Conservation (phyloP, 1,140 invertebrate genomes). For the Bombus breviceps region DNA sequence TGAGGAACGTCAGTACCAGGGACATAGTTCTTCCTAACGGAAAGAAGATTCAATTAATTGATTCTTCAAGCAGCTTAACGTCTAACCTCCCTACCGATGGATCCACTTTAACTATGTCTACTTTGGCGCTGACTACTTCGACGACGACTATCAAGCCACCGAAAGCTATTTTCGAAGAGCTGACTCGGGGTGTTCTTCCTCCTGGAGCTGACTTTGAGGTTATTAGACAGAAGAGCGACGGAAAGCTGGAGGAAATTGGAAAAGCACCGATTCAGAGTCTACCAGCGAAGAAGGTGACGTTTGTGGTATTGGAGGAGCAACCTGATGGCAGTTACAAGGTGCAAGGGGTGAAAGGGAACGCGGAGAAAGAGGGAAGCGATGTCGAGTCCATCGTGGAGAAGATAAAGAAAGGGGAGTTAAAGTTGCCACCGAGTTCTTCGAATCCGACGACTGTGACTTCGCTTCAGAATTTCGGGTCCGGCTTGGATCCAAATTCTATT, state of each 20-base stretch:
- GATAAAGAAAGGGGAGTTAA: conserved; percentile 91
- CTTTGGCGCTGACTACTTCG: conserved; percentile 67
- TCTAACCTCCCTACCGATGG: conserved; percentile 63
- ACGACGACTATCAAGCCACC: conserved; percentile 83
- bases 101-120: conserved; percentile 53
- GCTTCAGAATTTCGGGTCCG: conserved; percentile 40
- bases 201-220: conserved; percentile 90
- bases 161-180: conserved; percentile 86
- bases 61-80: conserved; percentile 71
- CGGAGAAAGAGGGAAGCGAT: conserved; percentile 87
- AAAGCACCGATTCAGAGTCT: conserved; percentile 84
- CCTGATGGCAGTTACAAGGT: conserved; percentile 92
- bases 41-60: conserved; percentile 88
- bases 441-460: conserved; percentile 36
- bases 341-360: conserved; percentile 88
- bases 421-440: conserved; percentile 87
- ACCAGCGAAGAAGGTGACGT: conserved; percentile 92
- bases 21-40: conserved; percentile 89
- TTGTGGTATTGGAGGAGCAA: conserved; percentile 92
- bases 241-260: conserved; percentile 88
- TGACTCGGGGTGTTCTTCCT: conserved; percentile 89
- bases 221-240: conserved; percentile 88
- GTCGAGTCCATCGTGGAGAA: conserved; percentile 91
- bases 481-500: conserved; percentile 38
- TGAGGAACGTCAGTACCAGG: conserved; percentile 86